Evolutionary conservation across 2,888 invertebrate genomes (phyloP).

Genomic region (Pristionchus fissidentatus): DNA sequence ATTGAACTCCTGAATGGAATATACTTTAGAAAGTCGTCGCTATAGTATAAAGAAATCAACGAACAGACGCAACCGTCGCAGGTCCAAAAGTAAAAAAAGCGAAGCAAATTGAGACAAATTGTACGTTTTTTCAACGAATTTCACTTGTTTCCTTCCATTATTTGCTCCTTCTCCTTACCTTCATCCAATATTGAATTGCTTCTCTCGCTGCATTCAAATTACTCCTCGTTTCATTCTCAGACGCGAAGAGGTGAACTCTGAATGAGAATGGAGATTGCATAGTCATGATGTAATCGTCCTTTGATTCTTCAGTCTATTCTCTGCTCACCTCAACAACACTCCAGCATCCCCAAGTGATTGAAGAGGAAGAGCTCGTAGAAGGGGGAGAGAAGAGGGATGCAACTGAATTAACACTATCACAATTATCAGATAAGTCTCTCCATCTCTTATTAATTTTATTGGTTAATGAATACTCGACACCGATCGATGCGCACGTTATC

Average conservation of each 20-base stretch:
- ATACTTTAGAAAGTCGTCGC: neutral
- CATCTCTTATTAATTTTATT: neutral
- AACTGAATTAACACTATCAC: conserved; percentile 31
- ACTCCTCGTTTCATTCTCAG: conserved; percentile 57
- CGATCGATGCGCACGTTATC: too few relatives aligned
- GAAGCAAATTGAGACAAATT: neutral
- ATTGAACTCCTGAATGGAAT: conserved; percentile 75
- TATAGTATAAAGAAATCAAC: neutral
- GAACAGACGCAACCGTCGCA: too few relatives aligned
- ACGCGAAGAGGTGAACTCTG: conserved; percentile 59
- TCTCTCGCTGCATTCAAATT: conserved; percentile 57
- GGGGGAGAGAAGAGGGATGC: conserved; percentile 46
- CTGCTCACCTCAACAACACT: conserved; percentile 55
- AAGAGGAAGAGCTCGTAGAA: conserved; percentile 48
- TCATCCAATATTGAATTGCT: conserved; percentile 64
- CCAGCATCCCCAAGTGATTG: conserved; percentile 67
- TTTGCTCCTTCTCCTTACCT: conserved; percentile 41
- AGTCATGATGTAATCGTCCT: neutral
- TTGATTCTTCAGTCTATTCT: neutral
- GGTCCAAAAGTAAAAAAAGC: neutral
- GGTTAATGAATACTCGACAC: too few relatives aligned
- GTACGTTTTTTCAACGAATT: neutral
- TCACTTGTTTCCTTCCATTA: neutral
- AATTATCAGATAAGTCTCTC: neutral
- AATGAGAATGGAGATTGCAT: neutral